Evolutionary conservation across 30 jellyfish, hydroid and myxozoan genomes (phyloP), one percentile per base, ranked within the genome.

Genomic region (Pseudorhiza aurosa): DNA sequence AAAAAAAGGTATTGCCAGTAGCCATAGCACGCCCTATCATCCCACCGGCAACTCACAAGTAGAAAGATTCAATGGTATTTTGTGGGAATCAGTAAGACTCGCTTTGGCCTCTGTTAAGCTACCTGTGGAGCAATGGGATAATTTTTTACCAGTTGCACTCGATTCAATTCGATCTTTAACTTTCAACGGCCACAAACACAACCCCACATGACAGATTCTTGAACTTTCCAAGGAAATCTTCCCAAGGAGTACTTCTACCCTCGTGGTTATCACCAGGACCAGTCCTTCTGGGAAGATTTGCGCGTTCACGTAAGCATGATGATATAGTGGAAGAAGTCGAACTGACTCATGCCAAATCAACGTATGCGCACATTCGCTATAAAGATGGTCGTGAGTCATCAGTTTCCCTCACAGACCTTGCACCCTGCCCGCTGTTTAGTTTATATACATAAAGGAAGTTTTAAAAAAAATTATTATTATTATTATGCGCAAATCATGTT

Each of bases 111-210:
- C 96, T 36, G 53, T 53, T 22, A 50, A 78, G 84, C 69, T 86
- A 59, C 70, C 74, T 27, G 82, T 42, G 11, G 44, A 21, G 51
- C 58, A 75, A 22, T 77, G 95, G 96, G 95, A 77, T 58, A 58
- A 31, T 36, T 90, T 87, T 87, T 44, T 77, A 50, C 95, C 96
- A 29, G 95, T 58, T n/a, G 93, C 69, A 29, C 65, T 77, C 45
- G 95, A 78, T 73, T 87, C 96, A 49, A 65, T 78, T 62, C 87
- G 95, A 51, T 87, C 95, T n/a, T 90, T 77, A n/a, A 5, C 80
- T 88, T 37, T 40, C 55, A 32, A 88, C 96, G 15, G 68, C 97
- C 57, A 88, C 96, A 58, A 81, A 88, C 59, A 51, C 68, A n/a
- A 87, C 90, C n/a, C 96, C 96, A 58, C 76, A 80, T 70, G 82